phyloP scores from a whole-genome alignment of 2,113 vertebrate genomes.

The Zosterops japonicus region DNA sequence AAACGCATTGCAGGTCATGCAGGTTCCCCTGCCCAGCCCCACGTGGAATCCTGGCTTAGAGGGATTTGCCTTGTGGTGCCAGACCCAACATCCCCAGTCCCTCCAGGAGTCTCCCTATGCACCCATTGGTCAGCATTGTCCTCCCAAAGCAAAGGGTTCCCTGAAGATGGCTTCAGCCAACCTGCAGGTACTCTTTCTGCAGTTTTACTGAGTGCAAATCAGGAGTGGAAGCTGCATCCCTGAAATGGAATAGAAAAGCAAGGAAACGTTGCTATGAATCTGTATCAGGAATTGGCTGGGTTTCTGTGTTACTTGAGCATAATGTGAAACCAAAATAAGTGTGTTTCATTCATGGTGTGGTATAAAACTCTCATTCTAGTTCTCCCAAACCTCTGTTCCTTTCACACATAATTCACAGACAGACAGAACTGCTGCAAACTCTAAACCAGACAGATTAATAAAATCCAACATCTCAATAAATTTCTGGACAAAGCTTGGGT shows the following conservation, averaged over 20 bases:
- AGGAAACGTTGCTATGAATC: not conserved
- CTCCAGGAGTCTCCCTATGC: not conserved
- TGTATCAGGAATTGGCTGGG: not conserved
- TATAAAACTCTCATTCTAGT: not conserved
- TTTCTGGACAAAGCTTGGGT: not conserved
- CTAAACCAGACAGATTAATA: not conserved
- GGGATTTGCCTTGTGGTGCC: not conserved
- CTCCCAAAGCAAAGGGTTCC: not conserved
- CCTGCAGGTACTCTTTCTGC: not conserved
- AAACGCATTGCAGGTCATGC: accelerated
- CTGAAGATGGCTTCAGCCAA: not conserved
- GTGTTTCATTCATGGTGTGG: not conserved
- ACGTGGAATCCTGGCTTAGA: not conserved
- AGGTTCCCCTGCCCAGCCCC: not conserved
- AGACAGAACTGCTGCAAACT: not conserved
- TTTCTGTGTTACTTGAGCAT: not conserved
- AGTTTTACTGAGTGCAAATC: not conserved
- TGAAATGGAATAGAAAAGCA: not conserved
- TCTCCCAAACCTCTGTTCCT: not conserved
- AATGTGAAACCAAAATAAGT: not conserved
- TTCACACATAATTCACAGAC: not conserved
- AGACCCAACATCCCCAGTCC: not conserved
- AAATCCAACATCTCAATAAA: not conserved
- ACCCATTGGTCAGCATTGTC: not conserved
- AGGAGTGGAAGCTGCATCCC: not conserved